Evolutionary conservation across 2,888 invertebrate species (phyloP).

Genomic region (Phoenoteleia sp.): DNA sequence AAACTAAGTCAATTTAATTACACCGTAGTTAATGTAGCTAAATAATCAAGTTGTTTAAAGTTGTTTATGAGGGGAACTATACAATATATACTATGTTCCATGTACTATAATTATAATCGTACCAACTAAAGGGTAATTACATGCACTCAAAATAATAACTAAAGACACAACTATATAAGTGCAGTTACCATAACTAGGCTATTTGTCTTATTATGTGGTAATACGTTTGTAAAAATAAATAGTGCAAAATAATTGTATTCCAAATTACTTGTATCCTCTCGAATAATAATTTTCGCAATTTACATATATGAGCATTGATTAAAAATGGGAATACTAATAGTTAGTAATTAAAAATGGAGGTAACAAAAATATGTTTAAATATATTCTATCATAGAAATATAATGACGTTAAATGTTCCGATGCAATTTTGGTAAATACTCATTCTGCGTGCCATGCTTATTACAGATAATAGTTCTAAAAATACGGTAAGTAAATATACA

Average conservation of each 20-base stretch:
- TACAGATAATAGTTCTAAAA: constrained; percentile 11
- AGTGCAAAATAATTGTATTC: too few species aligned
- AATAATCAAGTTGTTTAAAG: constrained; percentile 6
- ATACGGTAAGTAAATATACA: constrained; percentile 35
- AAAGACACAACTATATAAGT: constrained; percentile 38
- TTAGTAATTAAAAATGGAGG: too few species aligned
- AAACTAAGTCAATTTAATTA: constrained; percentile 1
- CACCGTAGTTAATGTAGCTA: background rate
- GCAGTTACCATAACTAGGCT: constrained; percentile 1
- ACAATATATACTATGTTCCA: constrained; percentile 4
- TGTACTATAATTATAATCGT: constrained; percentile 26
- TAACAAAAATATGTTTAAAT: too few species aligned
- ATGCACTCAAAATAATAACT: constrained; percentile 37
- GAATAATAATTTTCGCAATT: too few species aligned
- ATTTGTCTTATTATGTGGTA: background rate
- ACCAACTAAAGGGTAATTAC: constrained; percentile 36
- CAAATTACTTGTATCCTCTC: too few species aligned
- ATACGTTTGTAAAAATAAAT: background rate
- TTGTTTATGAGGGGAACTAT: constrained; percentile 26
- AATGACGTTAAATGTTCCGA: too few species aligned
- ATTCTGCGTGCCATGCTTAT: background rate
- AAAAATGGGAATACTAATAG: too few species aligned
- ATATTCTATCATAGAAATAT: too few species aligned
- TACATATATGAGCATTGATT: too few species aligned
- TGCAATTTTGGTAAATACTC: background rate